These are phyloP conservation scores for Actinemys pallida DNA, from an alignment of 2,113 vertebrate species.

Conservation along the genomic window DNA sequence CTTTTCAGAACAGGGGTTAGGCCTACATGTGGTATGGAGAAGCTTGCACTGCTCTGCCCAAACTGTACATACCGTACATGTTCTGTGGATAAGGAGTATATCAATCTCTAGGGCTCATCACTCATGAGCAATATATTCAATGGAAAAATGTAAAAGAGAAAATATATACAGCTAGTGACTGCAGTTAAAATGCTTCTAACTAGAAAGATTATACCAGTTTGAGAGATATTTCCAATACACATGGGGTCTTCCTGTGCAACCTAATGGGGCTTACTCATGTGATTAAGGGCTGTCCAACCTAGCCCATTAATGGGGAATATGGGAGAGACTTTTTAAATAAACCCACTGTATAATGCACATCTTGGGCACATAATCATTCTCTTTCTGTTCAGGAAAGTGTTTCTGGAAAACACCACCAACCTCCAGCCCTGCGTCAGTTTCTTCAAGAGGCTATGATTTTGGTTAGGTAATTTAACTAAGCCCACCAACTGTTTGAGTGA, in stretches of 20 bases:
- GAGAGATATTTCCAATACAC: conserved; percentile 33
- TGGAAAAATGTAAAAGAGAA: conserved; percentile 13
- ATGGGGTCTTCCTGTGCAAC: background rate
- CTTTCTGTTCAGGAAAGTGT: conserved; percentile 1
- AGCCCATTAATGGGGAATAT: background rate
- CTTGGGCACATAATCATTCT: background rate
- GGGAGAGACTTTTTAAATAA: background rate
- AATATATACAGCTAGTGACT: background rate
- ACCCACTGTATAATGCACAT: background rate
- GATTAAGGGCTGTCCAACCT: background rate
- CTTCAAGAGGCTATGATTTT: background rate
- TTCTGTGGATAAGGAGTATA: background rate
- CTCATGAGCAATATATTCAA: background rate
- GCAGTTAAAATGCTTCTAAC: conserved; percentile 61
- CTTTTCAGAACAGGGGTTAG: background rate
- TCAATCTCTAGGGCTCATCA: conserved; percentile 31
- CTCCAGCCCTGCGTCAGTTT: background rate
- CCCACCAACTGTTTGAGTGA: background rate
- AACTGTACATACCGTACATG: background rate
- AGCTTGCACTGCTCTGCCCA: background rate
- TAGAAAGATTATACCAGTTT: conserved; percentile 57
- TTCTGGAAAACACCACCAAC: background rate
- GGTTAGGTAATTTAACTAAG: background rate
- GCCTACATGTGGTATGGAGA: background rate
- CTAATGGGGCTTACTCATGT: conserved; percentile 39